Percentiles rank a stretch among this genome's conserved stretches.
Evolutionary conservation across 2,113 vertebrate genomes (phyloP).

Genomic region (Fregata magnificens): DNA sequence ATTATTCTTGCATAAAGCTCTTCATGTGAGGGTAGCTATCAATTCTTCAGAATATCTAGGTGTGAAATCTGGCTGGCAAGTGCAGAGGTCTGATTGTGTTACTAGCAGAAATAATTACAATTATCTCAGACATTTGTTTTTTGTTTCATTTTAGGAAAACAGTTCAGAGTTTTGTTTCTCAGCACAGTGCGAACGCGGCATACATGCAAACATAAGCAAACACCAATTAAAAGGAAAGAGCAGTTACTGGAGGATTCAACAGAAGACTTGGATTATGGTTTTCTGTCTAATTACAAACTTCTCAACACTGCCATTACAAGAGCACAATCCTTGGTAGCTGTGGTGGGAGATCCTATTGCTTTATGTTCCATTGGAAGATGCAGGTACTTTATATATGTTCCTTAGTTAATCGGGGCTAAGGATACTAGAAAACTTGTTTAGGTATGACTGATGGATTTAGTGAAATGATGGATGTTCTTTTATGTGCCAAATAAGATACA

Average conservation of each 20-base stretch:
- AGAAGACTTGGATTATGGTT: constrained; percentile 97
- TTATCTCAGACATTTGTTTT: not conserved
- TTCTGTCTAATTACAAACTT: constrained; percentile 98
- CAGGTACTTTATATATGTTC: constrained; percentile 80
- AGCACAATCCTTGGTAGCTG: constrained; percentile 95
- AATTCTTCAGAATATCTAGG: not conserved
- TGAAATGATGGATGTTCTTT: not conserved
- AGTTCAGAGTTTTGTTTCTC: constrained; percentile 96
- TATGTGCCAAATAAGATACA: not conserved
- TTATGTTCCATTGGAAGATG: constrained; percentile 96
- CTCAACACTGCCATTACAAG: constrained; percentile 99
- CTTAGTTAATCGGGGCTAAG: not conserved
- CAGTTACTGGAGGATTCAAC: constrained; percentile 97
- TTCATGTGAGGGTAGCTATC: not conserved
- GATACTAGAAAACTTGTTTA: not conserved
- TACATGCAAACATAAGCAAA: constrained; percentile 98
- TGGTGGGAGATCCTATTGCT: constrained; percentile 97
- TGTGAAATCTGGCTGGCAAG: constrained; percentile 4
- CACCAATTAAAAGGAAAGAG: constrained; percentile 96
- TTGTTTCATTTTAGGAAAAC: constrained; percentile 84
- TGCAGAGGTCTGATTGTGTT: not conserved
- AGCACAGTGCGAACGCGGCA: constrained; percentile 97
- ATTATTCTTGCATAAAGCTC: constrained; percentile 49
- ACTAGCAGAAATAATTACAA: not conserved
- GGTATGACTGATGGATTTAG: not conserved